Base-by-base conservation (phyloP, 2,888 invertebrate species). In the Phaedon cochleariae region DNA sequence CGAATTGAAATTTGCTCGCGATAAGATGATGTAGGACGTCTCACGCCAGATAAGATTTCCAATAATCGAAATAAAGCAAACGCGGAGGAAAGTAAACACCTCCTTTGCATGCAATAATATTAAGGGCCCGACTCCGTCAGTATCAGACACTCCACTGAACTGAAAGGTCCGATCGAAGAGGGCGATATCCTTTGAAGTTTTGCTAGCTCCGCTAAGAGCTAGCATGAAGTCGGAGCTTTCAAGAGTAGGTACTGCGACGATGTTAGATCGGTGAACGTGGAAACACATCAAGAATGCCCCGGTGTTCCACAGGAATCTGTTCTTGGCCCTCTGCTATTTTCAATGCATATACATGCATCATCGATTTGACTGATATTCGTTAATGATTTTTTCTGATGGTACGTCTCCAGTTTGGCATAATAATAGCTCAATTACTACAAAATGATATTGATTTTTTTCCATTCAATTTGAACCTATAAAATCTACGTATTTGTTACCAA, bases 111-210 rank as follows among this genome's bases (percentile, higher is more conserved):
- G 62, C 66, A 64, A 69, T 69, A 69, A 68, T 66, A 65, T 69
- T 66, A 67, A 69, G 67, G 65, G 59, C 54, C 59, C 51, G 65
- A 61, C 59, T 59, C 29, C 59, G 59, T 62, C 58, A 72, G 72
- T 72, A 68, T 72, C 71, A 61, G 68, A 67, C 67, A 62, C 65
- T 68, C 67, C 52, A 45, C 61, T 51, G 66, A 59, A 68, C 57
- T 68, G 71, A 69, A 70, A 67, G 65, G 73, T 68, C 73, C 72
- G 70, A 72, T 73, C 71, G 68, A 73, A 70, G 7, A 74, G 74
- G 71, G 70, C 64, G 74, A 76, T 75, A 77, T 77, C 79, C 77
- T 78, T 79, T 78, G 79, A 79, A 75, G 78, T 78, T 73, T 74
- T 77, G 74, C 75, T 74, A 75, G 64, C 68, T 46, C 62, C 64